A percentile compares a stretch with the other conserved stretches of the same genome.
phyloP scores from a whole-genome alignment of 2,113 vertebrate genomes.

The Capreolus pygargus region DNA sequence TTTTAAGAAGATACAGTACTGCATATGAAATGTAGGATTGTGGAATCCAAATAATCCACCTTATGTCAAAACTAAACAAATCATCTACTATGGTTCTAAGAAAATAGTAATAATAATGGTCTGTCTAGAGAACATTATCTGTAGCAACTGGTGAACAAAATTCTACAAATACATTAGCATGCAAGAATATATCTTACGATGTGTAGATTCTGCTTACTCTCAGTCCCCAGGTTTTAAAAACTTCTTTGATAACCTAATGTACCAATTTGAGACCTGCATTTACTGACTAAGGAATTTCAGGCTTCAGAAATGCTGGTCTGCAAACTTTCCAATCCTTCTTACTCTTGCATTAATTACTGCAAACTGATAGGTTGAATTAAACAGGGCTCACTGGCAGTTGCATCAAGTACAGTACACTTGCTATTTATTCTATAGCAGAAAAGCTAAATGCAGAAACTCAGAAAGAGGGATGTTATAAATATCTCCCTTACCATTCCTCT shows the following conservation, averaged over 20 bases:
- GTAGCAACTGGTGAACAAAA: neutral
- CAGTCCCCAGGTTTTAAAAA: slow-evolving; percentile 25
- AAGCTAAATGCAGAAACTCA: neutral
- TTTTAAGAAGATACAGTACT: slow-evolving; percentile 37
- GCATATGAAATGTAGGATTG: slow-evolving; percentile 28
- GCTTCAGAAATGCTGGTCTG: neutral
- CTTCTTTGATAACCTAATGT: slow-evolving; percentile 50
- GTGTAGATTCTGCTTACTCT: slow-evolving; percentile 45
- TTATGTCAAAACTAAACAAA: slow-evolving; percentile 47
- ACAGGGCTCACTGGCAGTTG: neutral
- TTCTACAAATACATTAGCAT: neutral
- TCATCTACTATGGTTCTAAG: neutral
- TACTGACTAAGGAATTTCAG: slow-evolving; percentile 58
- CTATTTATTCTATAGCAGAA: neutral
- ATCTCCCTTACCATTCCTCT: neutral
- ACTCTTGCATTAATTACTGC: slow-evolving; percentile 49
- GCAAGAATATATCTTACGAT: neutral
- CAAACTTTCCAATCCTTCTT: neutral
- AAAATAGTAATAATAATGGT: slow-evolving; percentile 25
- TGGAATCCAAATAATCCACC: slow-evolving; percentile 40
- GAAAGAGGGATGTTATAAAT: slow-evolving; percentile 7
- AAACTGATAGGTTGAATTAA: slow-evolving; percentile 15
- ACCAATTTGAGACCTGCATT: slow-evolving; percentile 17
- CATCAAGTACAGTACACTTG: neutral
- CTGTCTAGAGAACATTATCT: neutral